Conservation (phyloP, 37 sponge, comb jelly and placozoan species). For the Tethya wilhelma region DNA sequence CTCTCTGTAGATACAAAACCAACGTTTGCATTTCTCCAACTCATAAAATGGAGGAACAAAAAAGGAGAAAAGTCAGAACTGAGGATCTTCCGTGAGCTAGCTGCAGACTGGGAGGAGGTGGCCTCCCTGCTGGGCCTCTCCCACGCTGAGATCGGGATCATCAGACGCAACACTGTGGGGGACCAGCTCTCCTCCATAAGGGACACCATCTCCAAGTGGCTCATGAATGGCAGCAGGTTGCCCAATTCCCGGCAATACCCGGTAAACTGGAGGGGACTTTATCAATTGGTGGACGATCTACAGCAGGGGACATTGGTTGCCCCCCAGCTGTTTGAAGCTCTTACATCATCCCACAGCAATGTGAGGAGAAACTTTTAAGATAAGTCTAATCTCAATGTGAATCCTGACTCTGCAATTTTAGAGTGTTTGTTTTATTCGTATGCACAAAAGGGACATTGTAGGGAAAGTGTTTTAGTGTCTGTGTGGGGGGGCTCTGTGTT, state of each 20-base stretch:
- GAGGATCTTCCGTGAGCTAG: neutral
- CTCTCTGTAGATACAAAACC: neutral
- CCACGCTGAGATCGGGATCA: neutral
- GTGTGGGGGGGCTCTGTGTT: too few relatives aligned
- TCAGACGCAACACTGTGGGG: neutral
- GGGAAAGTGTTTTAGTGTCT: too few relatives aligned
- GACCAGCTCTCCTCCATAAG: neutral
- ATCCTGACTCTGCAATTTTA: too few relatives aligned
- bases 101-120: neutral
- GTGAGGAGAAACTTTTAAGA: neutral
- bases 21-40: neutral
- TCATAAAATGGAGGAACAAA: neutral
- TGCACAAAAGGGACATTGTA: too few relatives aligned
- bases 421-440: too few relatives aligned
- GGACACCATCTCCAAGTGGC: neutral
- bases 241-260: neutral
- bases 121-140: neutral
- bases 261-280: neutral
- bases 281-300: neutral
- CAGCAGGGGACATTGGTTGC: neutral
- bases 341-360: neutral
- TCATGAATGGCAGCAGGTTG: neutral
- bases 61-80: neutral
- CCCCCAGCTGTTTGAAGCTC: neutral
- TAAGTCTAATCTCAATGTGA: too few relatives aligned